Evolutionary conservation across 1,140 invertebrate genomes (phyloP).

Genomic region (Dysdera silvatica): DNA sequence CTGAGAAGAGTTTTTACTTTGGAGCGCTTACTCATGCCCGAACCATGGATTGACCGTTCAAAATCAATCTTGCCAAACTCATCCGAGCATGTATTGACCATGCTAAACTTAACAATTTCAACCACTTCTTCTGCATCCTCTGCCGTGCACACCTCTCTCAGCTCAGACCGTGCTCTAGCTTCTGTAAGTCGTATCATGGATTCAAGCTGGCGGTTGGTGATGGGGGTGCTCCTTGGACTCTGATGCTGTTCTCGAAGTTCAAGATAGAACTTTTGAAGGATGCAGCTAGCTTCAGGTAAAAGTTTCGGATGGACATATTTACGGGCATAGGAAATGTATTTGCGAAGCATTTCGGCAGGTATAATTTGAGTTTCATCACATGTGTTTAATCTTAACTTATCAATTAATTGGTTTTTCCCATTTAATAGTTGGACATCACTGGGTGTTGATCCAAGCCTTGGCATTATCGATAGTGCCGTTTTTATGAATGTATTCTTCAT

Average conservation of each 20-base stretch:
- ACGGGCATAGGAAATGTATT: constrained; percentile 84
- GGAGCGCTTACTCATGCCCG: constrained; percentile 59
- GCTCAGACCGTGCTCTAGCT: constrained; percentile 74
- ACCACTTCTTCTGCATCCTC: constrained; percentile 78
- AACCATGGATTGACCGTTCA: constrained; percentile 59
- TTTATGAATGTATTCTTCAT: constrained; percentile 30
- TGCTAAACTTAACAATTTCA: constrained; percentile 71
- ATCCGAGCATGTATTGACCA: constrained; percentile 65
- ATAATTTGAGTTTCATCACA: constrained; percentile 59
- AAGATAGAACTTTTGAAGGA: constrained; percentile 74
- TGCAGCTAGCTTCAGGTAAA: constrained; percentile 56
- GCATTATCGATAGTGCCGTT: not conserved
- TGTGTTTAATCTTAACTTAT: not conserved
- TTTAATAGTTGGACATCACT: too few relatives aligned
- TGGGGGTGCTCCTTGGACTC: constrained; percentile 54
- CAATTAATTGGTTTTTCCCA: not conserved
- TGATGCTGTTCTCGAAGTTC: constrained; percentile 62
- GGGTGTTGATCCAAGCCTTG: too few relatives aligned
- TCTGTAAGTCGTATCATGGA: constrained; percentile 79
- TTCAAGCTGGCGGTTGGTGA: constrained; percentile 77
- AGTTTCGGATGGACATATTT: constrained; percentile 79
- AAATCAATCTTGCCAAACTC: constrained; percentile 61
- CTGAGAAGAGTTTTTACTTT: constrained; percentile 68
- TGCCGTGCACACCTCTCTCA: constrained; percentile 66
- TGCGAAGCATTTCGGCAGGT: constrained; percentile 65